Evolutionary conservation across 2,113 vertebrate species (phyloP), one percentile per base, ranked within the genome.

Genomic region (Corvus cornix): DNA sequence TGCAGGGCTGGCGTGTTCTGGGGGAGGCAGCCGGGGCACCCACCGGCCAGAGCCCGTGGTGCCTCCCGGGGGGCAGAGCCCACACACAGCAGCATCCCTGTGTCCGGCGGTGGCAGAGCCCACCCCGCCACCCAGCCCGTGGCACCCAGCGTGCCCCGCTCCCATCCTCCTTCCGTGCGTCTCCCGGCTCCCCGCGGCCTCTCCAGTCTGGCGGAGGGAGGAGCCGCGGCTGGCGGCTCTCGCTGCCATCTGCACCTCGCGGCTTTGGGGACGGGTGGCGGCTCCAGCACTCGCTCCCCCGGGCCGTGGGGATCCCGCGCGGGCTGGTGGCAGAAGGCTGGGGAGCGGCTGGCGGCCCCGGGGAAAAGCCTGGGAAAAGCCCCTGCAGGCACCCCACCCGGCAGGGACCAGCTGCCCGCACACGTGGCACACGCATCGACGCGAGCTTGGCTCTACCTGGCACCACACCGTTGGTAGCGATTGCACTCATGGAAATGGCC

Each of bases 401-500:
- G 10, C 31, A 24, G 30, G 35, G 28, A 60, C 24, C 31, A 9
- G 66, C 13, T 43, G 56, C 90, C 69, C 19, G 18, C 2, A 4
- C 43, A 24, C 46, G 24, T 0, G 0, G 51, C 51, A 60, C 48
- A 12, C 6, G 13, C 43, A 3, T 0, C 2, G 51, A 28, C 49
- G 12, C 0, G 1, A 16, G 37, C 27, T 55, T 0, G 2, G 35
- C 59, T 66, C 22, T 98, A 99, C 99, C 99, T 98, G 99, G 99
- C 93, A 99, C 99, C 23, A 99, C 99, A 77, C 99, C 99, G 80
- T 99, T 99, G 95, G 99, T 99, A 39, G 99, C 99, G 11, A 99
- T 99, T 7, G 99, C 99, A 13, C 99, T 99, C 99, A 99, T 99
- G 35, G 99, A 99, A 96, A 99, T 99, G 97, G 99, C 99, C 27